These are phyloP conservation scores for Panzeria rudis DNA, from an alignment of 2,888 invertebrate genomes.

Conservation along the genomic window DNA sequence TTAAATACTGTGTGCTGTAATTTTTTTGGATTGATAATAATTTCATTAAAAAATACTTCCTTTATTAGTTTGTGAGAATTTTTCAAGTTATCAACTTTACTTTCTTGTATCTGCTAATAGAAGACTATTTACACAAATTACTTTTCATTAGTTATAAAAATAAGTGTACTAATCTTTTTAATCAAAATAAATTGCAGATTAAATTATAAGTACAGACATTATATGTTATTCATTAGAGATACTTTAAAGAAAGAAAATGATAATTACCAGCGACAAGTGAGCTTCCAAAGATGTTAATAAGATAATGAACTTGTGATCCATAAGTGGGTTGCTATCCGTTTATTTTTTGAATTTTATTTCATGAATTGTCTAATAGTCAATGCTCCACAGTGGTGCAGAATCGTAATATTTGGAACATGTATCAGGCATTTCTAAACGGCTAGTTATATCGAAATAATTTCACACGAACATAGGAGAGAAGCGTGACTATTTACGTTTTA, in stretches of 20 bases:
- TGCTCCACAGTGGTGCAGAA: no score
- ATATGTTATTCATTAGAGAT: neutral
- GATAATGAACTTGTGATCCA: no score
- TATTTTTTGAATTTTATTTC: no score
- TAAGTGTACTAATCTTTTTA: neutral
- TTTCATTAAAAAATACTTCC: constrained; percentile 32
- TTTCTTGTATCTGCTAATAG: constrained; percentile 21
- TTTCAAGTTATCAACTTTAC: neutral
- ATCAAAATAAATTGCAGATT: neutral
- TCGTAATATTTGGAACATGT: no score
- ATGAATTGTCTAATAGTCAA: no score
- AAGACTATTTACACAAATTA: constrained; percentile 13
- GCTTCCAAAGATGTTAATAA: no score
- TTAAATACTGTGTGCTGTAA: constrained; percentile 37
- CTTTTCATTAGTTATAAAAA: neutral
- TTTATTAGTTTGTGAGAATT: neutral
- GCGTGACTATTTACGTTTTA: no score
- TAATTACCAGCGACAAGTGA: no score
- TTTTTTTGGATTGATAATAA: constrained; percentile 2
- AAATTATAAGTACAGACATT: neutral
- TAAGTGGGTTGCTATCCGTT: no score
- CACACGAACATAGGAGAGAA: no score
- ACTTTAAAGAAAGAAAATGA: neutral
- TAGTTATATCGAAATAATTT: no score
- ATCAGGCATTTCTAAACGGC: no score